A percentile compares a stretch with the other conserved stretches of the same genome.
Evolutionary conservation across 2,797 vertebrate genomes (phyloP).

Genomic region (Arctocebus calabarensis): DNA sequence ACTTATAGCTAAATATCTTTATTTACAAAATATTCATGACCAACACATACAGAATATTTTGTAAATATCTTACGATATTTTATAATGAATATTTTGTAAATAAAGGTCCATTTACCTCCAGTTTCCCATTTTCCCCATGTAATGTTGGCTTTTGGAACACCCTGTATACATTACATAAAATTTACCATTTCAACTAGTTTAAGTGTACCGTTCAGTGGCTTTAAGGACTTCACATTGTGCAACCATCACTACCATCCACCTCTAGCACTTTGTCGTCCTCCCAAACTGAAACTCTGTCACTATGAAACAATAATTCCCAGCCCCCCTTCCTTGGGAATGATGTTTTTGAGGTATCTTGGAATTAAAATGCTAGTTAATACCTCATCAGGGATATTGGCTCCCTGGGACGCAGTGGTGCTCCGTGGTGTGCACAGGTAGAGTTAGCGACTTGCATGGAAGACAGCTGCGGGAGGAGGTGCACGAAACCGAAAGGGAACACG

Average conservation of each 20-base stretch:
- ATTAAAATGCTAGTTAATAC: neutral
- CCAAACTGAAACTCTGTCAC: neutral
- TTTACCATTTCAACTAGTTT: neutral
- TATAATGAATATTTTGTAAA: too few species aligned
- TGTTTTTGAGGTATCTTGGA: slow-evolving; percentile 1
- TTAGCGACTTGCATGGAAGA: neutral
- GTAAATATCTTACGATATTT: too few species aligned
- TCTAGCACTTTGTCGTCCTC: neutral
- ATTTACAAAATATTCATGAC: too few species aligned
- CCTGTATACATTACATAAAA: neutral
- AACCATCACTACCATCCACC: neutral
- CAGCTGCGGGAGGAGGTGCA: neutral
- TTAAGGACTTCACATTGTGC: neutral
- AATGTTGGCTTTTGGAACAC: too few species aligned
- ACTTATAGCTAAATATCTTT: too few species aligned
- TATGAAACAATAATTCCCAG: neutral
- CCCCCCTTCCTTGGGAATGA: neutral
- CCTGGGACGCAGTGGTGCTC: neutral
- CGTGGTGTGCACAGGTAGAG: neutral
- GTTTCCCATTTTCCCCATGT: too few species aligned
- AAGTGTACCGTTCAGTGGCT: neutral
- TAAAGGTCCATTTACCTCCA: too few species aligned
- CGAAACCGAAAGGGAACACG: neutral
- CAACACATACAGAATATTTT: too few species aligned
- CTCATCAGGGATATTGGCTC: neutral